Percentiles rank a stretch among this genome's conserved stretches.
Evolutionary conservation across 2,888 invertebrate species (phyloP).

Genomic region (Eilema caniola): DNA sequence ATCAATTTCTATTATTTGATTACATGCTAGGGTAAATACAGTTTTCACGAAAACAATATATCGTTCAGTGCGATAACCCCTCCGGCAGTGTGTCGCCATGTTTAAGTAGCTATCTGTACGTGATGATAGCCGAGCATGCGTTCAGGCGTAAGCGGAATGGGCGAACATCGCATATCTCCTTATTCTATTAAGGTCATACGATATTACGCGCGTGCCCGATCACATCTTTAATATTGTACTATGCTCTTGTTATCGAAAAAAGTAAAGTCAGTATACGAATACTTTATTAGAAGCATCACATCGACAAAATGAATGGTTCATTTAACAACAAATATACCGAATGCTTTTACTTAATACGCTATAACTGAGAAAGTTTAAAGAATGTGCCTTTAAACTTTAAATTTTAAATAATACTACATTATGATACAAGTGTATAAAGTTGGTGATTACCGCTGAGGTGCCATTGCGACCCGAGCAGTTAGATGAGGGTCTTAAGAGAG

Average conservation of each 20-base stretch:
- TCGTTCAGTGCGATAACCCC: conserved; percentile 14
- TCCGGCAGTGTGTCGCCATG: conserved; percentile 37
- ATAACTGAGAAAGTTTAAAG: too few relatives aligned
- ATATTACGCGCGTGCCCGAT: conserved; percentile 65
- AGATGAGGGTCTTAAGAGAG: too few relatives aligned
- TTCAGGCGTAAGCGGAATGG: conserved; percentile 54
- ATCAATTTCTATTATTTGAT: not conserved
- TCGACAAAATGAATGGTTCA: not conserved
- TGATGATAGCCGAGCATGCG: conserved; percentile 54
- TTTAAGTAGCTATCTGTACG: conserved; percentile 49
- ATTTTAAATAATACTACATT: too few relatives aligned
- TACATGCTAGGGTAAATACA: not conserved
- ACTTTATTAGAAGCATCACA: conserved; percentile 21
- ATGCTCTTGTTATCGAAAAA: conserved; percentile 51
- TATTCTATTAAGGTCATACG: conserved; percentile 68
- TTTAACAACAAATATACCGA: not conserved
- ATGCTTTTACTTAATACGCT: too few relatives aligned
- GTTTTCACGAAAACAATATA: conserved; percentile 4
- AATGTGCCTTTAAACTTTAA: too few relatives aligned
- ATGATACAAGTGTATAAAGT: too few relatives aligned
- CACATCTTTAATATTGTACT: conserved; percentile 63
- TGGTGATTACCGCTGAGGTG: too few relatives aligned
- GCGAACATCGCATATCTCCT: conserved; percentile 58
- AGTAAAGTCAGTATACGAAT: conserved; percentile 28
- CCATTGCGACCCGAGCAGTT: too few relatives aligned